phyloP scores from a whole-genome alignment of 2,888 invertebrate species.

The Limulus polyphemus region DNA sequence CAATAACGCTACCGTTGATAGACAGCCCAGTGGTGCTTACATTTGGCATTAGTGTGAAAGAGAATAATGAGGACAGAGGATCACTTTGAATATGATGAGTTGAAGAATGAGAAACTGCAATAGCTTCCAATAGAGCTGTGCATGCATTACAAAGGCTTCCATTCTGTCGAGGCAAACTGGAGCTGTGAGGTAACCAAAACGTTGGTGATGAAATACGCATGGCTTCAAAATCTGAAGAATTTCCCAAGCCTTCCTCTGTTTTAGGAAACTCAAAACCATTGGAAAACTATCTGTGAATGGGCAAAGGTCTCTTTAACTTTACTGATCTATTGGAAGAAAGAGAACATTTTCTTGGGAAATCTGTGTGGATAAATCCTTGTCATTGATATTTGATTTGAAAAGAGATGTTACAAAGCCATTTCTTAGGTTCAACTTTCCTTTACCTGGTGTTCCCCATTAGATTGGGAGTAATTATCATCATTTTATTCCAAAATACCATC shows the following conservation, averaged over 20 bases:
- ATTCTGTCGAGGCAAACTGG: conserved; percentile 27
- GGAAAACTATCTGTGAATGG: neutral
- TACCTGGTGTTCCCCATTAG: conserved; percentile 32
- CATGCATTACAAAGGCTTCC: conserved; percentile 28
- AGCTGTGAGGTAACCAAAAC: conserved; percentile 25
- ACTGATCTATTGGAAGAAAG: conserved; percentile 23
- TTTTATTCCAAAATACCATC: conserved; percentile 48
- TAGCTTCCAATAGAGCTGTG: conserved; percentile 26
- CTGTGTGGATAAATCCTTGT: conserved; percentile 32
- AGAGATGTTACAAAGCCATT: conserved; percentile 29
- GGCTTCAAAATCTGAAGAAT: conserved; percentile 36
- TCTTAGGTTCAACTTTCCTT: conserved; percentile 27
- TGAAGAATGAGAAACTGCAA: conserved; percentile 32
- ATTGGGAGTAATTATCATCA: conserved; percentile 30
- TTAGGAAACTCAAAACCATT: conserved; percentile 33
- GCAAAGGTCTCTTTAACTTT: conserved; percentile 26
- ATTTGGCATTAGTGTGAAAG: conserved; percentile 14
- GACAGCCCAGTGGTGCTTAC: too few relatives aligned
- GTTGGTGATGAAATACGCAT: conserved; percentile 26
- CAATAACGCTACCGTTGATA: too few relatives aligned
- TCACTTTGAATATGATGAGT: conserved; percentile 38
- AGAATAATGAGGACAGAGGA: conserved; percentile 31
- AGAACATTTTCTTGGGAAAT: conserved; percentile 32
- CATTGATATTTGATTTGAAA: conserved; percentile 30
- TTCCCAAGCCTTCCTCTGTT: conserved; percentile 36